phyloP scores from a whole-genome alignment of 2,113 vertebrate species.

The Macrotus californicus region DNA sequence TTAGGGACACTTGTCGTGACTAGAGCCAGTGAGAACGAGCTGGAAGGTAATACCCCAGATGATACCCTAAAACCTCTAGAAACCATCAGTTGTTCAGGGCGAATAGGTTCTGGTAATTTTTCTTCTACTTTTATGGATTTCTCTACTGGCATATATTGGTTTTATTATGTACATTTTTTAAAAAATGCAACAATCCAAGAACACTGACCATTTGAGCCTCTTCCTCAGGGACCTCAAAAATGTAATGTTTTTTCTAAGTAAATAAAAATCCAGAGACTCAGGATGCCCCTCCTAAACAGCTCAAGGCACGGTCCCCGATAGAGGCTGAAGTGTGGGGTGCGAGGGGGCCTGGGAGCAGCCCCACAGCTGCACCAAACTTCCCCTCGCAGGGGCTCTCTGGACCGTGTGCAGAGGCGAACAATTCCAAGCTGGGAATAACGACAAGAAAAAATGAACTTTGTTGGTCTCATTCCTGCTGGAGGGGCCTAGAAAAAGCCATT shows the following conservation, averaged over 20 bases:
- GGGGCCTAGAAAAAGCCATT: neutral
- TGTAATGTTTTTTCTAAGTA: conserved; percentile 1
- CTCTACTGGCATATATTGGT: neutral
- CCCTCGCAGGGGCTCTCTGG: neutral
- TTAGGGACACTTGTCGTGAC: neutral
- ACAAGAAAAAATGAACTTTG: neutral
- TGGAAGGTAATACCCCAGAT: neutral
- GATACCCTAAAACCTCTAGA: neutral
- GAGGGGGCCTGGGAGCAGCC: neutral
- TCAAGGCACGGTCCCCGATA: rapidly evolving
- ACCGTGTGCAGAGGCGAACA: neutral
- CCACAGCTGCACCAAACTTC: neutral
- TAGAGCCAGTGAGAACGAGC: neutral
- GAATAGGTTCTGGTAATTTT: neutral
- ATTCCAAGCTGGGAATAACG: neutral
- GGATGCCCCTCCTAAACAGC: rapidly evolving
- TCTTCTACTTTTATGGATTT: neutral
- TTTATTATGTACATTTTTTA: neutral
- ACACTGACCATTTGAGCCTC: neutral
- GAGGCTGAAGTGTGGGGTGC: rapidly evolving
- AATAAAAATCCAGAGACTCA: neutral
- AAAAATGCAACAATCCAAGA: neutral
- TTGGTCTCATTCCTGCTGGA: neutral
- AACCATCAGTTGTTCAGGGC: neutral
- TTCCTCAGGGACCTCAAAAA: neutral